These are phyloP conservation scores for Galbula dea DNA, from an alignment of 2,113 vertebrate genomes.

Conservation along the genomic window DNA sequence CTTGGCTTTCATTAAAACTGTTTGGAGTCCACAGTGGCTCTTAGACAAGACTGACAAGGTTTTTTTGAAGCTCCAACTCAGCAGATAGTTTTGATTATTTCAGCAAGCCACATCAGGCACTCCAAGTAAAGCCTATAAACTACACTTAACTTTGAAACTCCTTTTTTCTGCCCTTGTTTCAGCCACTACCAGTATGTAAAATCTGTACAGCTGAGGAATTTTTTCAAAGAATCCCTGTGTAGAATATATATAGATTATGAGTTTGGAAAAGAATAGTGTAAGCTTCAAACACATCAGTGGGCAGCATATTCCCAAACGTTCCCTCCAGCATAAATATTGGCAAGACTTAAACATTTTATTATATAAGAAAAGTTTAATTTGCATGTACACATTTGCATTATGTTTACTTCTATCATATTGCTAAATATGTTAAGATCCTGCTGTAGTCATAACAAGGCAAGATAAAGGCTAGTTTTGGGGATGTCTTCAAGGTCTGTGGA, in stretches of 20 bases:
- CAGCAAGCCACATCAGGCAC: not conserved
- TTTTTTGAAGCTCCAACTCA: not conserved
- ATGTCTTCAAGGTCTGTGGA: not conserved
- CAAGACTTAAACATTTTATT: not conserved
- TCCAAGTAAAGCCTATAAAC: not conserved
- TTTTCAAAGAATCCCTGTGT: slow-evolving; percentile 17
- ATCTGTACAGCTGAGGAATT: not conserved
- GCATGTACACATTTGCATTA: not conserved
- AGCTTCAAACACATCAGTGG: not conserved
- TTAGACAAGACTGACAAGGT: not conserved
- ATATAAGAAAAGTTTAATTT: not conserved
- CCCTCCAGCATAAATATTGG: not conserved
- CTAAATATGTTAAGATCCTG: not conserved
- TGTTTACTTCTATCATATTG: not conserved
- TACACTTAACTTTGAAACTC: not conserved
- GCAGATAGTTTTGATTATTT: slow-evolving; percentile 32
- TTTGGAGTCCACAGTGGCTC: not conserved
- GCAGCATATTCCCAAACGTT: not conserved
- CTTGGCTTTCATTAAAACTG: not conserved
- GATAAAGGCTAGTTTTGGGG: not conserved
- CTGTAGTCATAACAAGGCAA: not conserved
- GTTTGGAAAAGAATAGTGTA: not conserved
- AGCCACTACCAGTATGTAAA: slow-evolving; percentile 27
- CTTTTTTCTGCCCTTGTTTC: slow-evolving; percentile 20
- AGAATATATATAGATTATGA: not conserved